phyloP scores from a whole-genome alignment of 2,888 invertebrate species.

The Chrysolina haemoptera region DNA sequence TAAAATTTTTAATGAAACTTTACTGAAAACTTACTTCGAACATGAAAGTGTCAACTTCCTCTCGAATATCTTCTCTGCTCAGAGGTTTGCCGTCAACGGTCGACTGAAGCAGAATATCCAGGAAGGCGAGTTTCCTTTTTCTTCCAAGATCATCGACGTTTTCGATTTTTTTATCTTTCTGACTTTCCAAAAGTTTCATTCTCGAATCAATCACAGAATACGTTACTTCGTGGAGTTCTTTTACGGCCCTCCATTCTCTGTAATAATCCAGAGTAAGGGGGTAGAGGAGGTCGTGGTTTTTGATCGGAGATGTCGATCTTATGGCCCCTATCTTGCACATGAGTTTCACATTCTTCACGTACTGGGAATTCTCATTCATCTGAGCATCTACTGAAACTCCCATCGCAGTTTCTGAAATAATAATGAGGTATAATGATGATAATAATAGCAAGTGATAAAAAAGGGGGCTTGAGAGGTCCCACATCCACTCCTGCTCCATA shows the following conservation, averaged over 20 bases:
- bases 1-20: no score
- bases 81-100: conserved; percentile 75
- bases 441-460: no score
- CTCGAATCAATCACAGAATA: conserved; percentile 39
- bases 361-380: conserved; percentile 77
- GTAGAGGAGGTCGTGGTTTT: conserved; percentile 67
- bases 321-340: conserved; percentile 59
- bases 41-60: conserved; percentile 82
- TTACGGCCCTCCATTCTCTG: conserved; percentile 64
- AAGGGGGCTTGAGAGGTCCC: no score
- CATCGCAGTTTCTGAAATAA: conserved; percentile 86
- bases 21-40: conserved; percentile 73
- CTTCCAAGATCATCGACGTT: conserved; percentile 67
- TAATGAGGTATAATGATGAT: conserved; percentile 27
- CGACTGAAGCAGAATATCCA: conserved; percentile 77
- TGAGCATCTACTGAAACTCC: conserved; percentile 83
- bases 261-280: conserved; percentile 74
- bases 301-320: conserved; percentile 67
- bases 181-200: conserved; percentile 66
- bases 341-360: conserved; percentile 81
- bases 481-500: no score
- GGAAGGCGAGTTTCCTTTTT: conserved; percentile 77
- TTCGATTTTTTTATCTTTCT: neutral
- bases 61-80: conserved; percentile 74
- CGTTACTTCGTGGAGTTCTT: conserved; percentile 35